Base-by-base conservation (phyloP, 2,888 invertebrate genomes). In the Mystacides longicornis region DNA sequence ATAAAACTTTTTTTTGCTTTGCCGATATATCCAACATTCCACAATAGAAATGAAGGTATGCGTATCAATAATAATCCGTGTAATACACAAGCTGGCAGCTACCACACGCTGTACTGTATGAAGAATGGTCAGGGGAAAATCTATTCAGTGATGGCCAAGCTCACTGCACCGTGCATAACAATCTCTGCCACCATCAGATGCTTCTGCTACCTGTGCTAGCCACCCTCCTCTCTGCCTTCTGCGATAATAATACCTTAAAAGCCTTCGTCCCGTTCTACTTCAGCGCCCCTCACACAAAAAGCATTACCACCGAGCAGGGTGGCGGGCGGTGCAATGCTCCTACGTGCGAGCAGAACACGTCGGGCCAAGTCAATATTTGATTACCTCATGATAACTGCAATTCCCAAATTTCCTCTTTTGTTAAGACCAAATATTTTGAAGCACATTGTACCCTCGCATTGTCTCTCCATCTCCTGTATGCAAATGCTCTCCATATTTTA, bases 141-240 rank as follows among this genome's bases (percentile, higher is more conserved):
- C 18, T n/a, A 37, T 37, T 37, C 37, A 4, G 16, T 37, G 37
- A 37, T 37, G 37, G n/a, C 37, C 46, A 20, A 3, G 49, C 23
- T 37, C 53, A 49, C 18, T 53, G 53, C 53, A 53, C 48, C 53
- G 31, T 48, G 49, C 49, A 48, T 53, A 53, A 53, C 53, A 37
- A 53, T 47, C 37, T 37, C 4, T 16, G 16, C 37, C 37, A 37
- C 37, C 37, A n/a, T n/a, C n/a, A n/a, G n/a, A n/a, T n/a, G n/a
- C n/a, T n/a, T n/a, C n/a, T n/a, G n/a, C n/a, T n/a, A n/a, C n/a
- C n/a, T n/a, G n/a, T n/a, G n/a, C n/a, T n/a, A n/a, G n/a, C n/a
- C n/a, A n/a, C n/a, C n/a, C n/a, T n/a, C n/a, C n/a, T n/a, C n/a
- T n/a, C n/a, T n/a, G n/a, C n/a, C n/a, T n/a, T n/a, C n/a, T n/a